Evolutionary conservation across 2,888 invertebrate species (phyloP), one percentile per base, ranked within the genome.

Genomic region (Folsomia manolachei): DNA sequence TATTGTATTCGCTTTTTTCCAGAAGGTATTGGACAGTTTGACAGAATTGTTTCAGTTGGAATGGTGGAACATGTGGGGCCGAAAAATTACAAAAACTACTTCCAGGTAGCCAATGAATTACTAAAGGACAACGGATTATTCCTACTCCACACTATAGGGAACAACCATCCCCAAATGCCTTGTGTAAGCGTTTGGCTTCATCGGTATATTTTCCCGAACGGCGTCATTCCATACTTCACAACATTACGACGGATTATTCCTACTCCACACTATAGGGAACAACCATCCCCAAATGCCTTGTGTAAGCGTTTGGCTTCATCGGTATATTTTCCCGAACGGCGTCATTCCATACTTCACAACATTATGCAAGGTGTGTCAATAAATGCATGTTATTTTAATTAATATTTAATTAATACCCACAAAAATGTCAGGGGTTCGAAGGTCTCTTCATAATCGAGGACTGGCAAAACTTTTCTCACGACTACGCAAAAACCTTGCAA

Each of bases 41-140:
- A 56, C 19, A 7, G 56, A 21, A 21, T 56, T 21, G 19, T n/a
- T 4, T 14, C 11, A 4, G 21, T 56, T 56, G 56, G 56, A 51
- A 77, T 77, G 75, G 69, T 75, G 51, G 77, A 77, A 63, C 75
- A 75, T 63, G 75, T 77, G 1, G 75, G 77, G 11, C 39, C 25
- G 11, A 1, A 60, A 11, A 77, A 77, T 62, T 75, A 75, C 53
- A 25, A 69, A 11, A 65, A 39, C 1, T 77, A 75, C 63, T 77
- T 77, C 62, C 2, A 75, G 65, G 51, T 72, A 1, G 63, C 51
- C 14, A 9, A 69, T 21, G 19, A 68, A 7, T 25, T 24, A 24
- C 14, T 67, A n/a, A 60, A 53, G 25, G 26, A 24, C 14, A 56
- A 67, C 19, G 67, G 67, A n/a, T 18, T 67, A 24, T 18, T 67